Percentiles rank a stretch among this genome's conserved stretches.
Evolutionary conservation across 2,888 invertebrate genomes (phyloP).

Genomic region (Tenthredo mesomela): DNA sequence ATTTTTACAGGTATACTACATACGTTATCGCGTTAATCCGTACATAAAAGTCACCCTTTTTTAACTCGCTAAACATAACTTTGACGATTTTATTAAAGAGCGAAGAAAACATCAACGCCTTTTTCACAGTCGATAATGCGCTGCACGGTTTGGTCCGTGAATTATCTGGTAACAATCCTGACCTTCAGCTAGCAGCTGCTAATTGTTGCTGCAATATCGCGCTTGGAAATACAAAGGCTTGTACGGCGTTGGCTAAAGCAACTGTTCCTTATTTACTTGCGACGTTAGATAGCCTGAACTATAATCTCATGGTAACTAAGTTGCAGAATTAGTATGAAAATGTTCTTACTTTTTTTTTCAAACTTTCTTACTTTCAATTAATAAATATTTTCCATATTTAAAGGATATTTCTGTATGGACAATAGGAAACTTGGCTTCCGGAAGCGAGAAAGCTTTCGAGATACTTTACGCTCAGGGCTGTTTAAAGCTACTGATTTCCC

Average conservation of each 20-base stretch:
- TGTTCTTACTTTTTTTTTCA: too few relatives aligned
- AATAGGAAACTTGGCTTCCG: conserved; percentile 73
- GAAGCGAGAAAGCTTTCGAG: conserved; percentile 67
- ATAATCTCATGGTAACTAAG: conserved; percentile 66
- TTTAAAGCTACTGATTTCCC: conserved; percentile 64
- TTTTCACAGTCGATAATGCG: conserved; percentile 76
- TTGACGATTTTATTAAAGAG: conserved; percentile 67
- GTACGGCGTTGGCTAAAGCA: conserved; percentile 77
- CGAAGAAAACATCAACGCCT: conserved; percentile 73
- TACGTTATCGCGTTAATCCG: conserved; percentile 54
- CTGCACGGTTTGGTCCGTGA: conserved; percentile 80
- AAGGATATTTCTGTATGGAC: conserved; percentile 75
- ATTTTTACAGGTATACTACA: conserved; percentile 66
- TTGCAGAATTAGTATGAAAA: too few relatives aligned
- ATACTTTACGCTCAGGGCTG: conserved; percentile 73
- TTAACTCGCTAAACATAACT: not conserved
- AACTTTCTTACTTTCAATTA: not conserved
- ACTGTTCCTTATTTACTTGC: conserved; percentile 79
- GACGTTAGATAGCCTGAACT: conserved; percentile 73
- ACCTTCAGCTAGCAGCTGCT: conserved; percentile 79
- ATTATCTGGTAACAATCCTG: conserved; percentile 78
- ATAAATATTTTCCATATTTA: not conserved
- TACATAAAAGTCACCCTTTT: not conserved
- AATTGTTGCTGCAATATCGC: conserved; percentile 81
- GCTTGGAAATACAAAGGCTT: conserved; percentile 78